A percentile compares a stretch with the other conserved stretches of the same genome.
These are phyloP conservation scores for Sebastiscus tertius DNA, from an alignment of 2,797 vertebrate species.

Conservation along the genomic window DNA sequence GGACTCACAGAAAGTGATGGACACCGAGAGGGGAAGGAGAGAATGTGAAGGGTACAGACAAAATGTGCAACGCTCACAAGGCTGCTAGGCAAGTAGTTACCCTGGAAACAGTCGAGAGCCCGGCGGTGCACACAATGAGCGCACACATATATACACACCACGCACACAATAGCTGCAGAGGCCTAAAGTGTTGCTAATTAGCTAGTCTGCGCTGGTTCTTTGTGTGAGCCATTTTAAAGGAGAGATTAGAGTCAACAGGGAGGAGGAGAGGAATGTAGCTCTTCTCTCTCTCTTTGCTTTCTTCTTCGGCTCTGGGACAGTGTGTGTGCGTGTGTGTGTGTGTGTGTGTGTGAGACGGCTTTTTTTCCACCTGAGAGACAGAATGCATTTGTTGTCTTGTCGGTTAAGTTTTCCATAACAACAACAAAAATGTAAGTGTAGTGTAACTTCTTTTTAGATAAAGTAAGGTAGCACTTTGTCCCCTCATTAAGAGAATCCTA, in stretches of 20 bases:
- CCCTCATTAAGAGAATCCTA: background rate
- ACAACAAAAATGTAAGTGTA: background rate
- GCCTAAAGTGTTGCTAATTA: slow-evolving; percentile 89
- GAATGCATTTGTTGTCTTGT: slow-evolving; percentile 44
- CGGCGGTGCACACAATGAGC: slow-evolving; percentile 71
- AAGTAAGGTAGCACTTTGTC: background rate
- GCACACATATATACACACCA: slow-evolving; percentile 58
- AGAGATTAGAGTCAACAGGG: slow-evolving; percentile 87
- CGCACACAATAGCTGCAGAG: slow-evolving; percentile 77
- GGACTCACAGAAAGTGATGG: slow-evolving; percentile 29
- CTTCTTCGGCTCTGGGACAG: slow-evolving; percentile 48
- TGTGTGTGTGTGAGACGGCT: background rate
- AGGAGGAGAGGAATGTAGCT: slow-evolving; percentile 79
- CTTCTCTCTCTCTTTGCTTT: slow-evolving; percentile 62
- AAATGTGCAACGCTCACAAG: slow-evolving; percentile 74
- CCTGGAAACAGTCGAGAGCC: slow-evolving; percentile 84
- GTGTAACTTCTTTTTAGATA: background rate
- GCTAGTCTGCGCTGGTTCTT: slow-evolving; percentile 80
- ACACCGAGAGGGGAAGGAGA: slow-evolving; percentile 37
- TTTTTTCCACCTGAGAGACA: slow-evolving; percentile 38
- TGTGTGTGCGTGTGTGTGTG: background rate
- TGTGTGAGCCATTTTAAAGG: slow-evolving; percentile 84
- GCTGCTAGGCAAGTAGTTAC: slow-evolving; percentile 81
- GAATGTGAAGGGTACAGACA: slow-evolving; percentile 66
- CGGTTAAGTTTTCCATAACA: slow-evolving; percentile 33